Conservation (phyloP, 2,797 vertebrate species). For the Macropus fuliginosus region DNA sequence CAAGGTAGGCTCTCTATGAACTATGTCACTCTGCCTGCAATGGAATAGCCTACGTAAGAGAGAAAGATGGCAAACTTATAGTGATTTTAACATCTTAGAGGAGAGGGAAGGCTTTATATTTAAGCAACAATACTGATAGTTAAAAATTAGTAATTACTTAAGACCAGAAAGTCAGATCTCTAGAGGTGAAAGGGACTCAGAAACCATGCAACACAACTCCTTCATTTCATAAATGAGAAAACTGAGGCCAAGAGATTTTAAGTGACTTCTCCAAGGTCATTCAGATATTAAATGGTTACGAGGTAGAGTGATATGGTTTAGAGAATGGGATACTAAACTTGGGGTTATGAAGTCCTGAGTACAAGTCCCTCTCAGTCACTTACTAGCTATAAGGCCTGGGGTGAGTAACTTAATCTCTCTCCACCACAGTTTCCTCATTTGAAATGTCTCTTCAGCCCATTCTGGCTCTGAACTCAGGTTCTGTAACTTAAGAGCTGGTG, state of each 20-base stretch:
- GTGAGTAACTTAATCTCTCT: conserved; percentile 40
- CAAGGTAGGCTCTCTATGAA: not conserved
- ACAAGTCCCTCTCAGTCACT: conserved; percentile 39
- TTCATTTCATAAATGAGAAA: not conserved
- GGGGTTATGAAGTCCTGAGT: not conserved
- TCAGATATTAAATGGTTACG: not conserved
- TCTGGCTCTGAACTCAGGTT: not conserved
- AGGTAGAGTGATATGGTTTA: not conserved
- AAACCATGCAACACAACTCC: not conserved
- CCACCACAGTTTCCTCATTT: conserved; percentile 44
- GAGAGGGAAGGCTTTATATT: not conserved
- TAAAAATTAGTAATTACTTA: not conserved
- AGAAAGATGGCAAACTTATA: not conserved
- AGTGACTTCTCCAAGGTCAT: not conserved
- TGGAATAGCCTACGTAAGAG: not conserved
- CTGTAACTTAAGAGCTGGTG: not conserved
- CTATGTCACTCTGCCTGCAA: not conserved
- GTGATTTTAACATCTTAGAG: not conserved
- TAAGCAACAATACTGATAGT: not conserved
- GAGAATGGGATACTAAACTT: not conserved
- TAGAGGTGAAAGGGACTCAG: not conserved
- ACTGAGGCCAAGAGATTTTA: not conserved
- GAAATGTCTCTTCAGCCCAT: not conserved
- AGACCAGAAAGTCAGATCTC: not conserved
- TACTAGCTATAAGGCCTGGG: not conserved